Conservation (phyloP, 2,888 invertebrate genomes). For the Anthrax anthrax region DNA sequence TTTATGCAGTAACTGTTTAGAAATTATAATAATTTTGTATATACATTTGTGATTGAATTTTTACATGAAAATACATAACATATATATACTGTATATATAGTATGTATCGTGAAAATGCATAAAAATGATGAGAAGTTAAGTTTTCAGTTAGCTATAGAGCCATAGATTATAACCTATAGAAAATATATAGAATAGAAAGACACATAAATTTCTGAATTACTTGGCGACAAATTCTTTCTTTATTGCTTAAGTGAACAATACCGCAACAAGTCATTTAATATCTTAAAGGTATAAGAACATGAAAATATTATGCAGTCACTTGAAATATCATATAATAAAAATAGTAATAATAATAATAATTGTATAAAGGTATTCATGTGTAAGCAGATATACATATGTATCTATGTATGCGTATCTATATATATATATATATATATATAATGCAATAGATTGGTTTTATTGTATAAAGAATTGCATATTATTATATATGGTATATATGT, state of each 20-base stretch:
- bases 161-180: no score
- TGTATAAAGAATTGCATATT: no score
- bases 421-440: no score
- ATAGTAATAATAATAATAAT: background rate
- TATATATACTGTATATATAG: conserved; percentile 2
- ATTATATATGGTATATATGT: no score
- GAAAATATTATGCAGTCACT: conserved; percentile 17
- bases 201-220: conserved; percentile 18
- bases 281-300: no score
- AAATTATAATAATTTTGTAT: background rate
- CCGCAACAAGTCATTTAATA: conserved; percentile 18
- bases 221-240: conserved; percentile 19
- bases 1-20: no score
- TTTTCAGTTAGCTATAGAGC: no score
- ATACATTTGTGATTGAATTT: background rate
- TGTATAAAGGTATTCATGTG: background rate
- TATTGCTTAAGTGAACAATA: conserved; percentile 18
- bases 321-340: background rate
- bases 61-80: conserved; percentile 9
- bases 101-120: no score
- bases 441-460: no score
- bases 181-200: background rate
- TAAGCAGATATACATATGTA: no score
- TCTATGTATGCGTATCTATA: no score
- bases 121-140: no score